phyloP scores from a whole-genome alignment of 2,888 invertebrate species.

The Apoderus coryli region DNA sequence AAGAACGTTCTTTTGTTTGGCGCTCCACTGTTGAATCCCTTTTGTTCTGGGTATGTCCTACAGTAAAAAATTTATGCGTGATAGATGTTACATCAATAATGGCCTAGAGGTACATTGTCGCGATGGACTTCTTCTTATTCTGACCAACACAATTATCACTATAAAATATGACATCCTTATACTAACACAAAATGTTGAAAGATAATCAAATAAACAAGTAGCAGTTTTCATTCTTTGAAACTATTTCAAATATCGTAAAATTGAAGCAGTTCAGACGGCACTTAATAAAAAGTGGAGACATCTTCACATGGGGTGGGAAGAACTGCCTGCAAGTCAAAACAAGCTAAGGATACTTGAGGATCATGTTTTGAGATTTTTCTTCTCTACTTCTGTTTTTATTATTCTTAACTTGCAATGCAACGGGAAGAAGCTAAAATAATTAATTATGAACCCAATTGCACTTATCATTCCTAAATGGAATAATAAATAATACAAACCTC shows the following conservation, averaged over 20 bases:
- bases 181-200: constrained; percentile 2
- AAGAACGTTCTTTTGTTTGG: constrained; percentile 7
- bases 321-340: constrained; percentile 3
- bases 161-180: constrained; percentile 5
- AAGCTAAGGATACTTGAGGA: not conserved
- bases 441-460: too few species aligned
- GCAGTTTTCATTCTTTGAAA: constrained; percentile 11
- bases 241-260: constrained; percentile 12
- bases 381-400: not conserved
- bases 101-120: constrained; percentile 11
- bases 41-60: constrained; percentile 10
- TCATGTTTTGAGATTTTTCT: not conserved
- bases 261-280: constrained; percentile 9
- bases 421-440: too few species aligned
- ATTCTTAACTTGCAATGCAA: too few species aligned
- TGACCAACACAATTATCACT: constrained; percentile 10
- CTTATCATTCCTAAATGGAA: too few species aligned
- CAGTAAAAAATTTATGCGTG: constrained; percentile 10
- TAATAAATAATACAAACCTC: too few species aligned
- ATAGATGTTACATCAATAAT: constrained; percentile 7
- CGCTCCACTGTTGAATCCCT: constrained; percentile 6
- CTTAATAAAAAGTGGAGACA: constrained; percentile 7
- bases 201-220: constrained; percentile 9
- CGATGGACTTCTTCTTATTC: constrained; percentile 12
- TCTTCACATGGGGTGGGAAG: constrained; percentile 5